phyloP scores from a whole-genome alignment of 1,140 invertebrate genomes.

The Octopus bimaculoides region DNA sequence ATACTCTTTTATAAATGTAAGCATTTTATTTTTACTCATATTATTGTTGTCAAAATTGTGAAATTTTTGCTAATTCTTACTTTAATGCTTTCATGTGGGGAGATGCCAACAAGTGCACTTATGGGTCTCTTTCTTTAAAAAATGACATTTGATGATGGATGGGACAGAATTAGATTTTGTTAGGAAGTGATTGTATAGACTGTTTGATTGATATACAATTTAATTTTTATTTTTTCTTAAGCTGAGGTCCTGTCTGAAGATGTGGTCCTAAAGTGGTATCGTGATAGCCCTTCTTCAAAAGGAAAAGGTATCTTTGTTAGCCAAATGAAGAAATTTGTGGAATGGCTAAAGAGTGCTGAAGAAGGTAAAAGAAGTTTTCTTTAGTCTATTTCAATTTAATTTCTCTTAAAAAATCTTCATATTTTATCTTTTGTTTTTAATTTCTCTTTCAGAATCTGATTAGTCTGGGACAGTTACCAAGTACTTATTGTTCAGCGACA shows the following conservation, averaged over 20 bases:
- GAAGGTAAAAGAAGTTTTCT: slow-evolving; percentile 64
- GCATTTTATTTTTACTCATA: slow-evolving; percentile 30
- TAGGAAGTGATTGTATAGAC: neutral
- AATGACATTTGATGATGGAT: neutral
- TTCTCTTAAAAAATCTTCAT: neutral
- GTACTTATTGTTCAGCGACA: neutral
- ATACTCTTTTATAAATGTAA: slow-evolving; percentile 92
- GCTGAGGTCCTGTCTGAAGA: slow-evolving; percentile 51
- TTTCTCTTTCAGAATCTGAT: slow-evolving; percentile 21
- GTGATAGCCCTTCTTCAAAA: slow-evolving; percentile 74
- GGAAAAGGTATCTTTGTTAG: slow-evolving; percentile 96
- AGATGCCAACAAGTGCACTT: neutral
- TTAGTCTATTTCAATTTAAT: neutral
- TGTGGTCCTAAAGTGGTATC: slow-evolving; percentile 49
- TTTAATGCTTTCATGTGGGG: neutral
- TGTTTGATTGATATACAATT: neutral
- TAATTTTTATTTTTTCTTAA: slow-evolving; percentile 23
- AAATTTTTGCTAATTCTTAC: neutral
- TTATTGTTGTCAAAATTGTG: neutral
- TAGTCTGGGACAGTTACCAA: slow-evolving; percentile 7
- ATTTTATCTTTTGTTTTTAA: neutral
- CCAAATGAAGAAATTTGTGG: slow-evolving; percentile 95
- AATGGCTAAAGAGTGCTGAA: slow-evolving; percentile 95
- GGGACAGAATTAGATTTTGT: neutral
- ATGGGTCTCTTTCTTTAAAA: neutral